A percentile compares a stretch with the other conserved stretches of the same genome.
phyloP scores from a whole-genome alignment of 1,140 invertebrate genomes.

The Nomia melanderi region DNA sequence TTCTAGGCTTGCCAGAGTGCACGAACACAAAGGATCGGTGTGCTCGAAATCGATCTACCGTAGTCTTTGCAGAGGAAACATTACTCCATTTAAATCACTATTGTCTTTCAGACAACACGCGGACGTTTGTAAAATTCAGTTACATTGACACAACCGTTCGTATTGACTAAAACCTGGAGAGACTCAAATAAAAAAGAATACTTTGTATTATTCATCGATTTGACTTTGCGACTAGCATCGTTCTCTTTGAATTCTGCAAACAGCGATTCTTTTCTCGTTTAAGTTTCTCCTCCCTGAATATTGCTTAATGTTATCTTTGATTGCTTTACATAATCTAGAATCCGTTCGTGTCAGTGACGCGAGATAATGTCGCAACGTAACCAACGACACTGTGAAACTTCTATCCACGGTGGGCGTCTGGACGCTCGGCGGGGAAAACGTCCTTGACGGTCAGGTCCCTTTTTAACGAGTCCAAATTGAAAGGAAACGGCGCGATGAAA shows the following conservation, averaged over 20 bases:
- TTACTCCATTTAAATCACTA: too few relatives aligned
- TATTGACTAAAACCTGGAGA: too few relatives aligned
- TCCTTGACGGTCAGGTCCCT: conserved; percentile 2
- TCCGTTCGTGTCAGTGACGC: neutral
- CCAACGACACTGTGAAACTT: neutral
- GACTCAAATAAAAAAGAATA: too few relatives aligned
- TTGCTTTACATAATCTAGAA: neutral
- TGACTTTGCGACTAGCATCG: too few relatives aligned
- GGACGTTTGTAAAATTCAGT: too few relatives aligned
- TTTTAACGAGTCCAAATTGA: conserved; percentile 53
- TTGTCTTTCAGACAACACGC: too few relatives aligned
- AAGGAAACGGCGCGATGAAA: conserved; percentile 50
- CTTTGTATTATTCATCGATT: too few relatives aligned
- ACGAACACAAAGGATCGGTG: conserved; percentile 4
- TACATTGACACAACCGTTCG: too few relatives aligned
- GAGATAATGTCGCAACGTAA: neutral
- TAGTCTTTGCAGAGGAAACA: too few relatives aligned
- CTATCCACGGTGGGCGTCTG: neutral
- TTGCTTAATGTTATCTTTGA: neutral
- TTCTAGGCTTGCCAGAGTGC: conserved; percentile 17
- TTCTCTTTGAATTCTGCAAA: too few relatives aligned
- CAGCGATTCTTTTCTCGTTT: neutral
- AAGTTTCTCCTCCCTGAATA: neutral
- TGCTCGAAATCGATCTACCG: too few relatives aligned
- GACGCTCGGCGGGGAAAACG: conserved; percentile 1